Evolutionary conservation across 2,797 vertebrate species (phyloP), one percentile per base, ranked within the genome.

Genomic region (Jordanella pulchra): DNA sequence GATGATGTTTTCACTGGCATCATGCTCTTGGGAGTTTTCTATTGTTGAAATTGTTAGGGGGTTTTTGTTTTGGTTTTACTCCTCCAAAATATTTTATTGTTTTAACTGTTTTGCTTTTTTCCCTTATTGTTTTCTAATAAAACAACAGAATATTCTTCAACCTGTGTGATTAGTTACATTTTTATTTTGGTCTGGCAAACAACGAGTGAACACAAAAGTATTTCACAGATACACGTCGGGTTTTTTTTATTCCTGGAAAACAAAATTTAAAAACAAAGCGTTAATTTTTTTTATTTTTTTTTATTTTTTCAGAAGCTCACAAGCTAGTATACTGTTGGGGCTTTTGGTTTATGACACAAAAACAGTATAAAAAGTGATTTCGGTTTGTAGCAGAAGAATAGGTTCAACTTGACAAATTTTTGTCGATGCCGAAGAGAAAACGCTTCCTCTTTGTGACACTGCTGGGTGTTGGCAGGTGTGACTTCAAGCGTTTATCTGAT

Each of bases 121-220:
- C 7, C 71, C 91, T 86, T 77, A 64, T 80, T 87, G 81, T 91
- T 93, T 94, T 93, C 60, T 92, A 92, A 92, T 92, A 93, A 94
- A 93, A 91, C 73, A 78, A 71, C 69, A 78, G 77, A 82, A 71
- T 69, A 30, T 48, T 77, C 65, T 39, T 69, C 75, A 21, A 17
- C 5, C 1, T 54, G 2, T 55, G 1, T 51, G 12, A 27, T 76
- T 21, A 23, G 21, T 66, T 67, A 23, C 21, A n/a, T 15, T 69
- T 67, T 82, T 7, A 27, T 30, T 27, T 30, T n/a, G 6, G 27
- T 18, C 6, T 4, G 17, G 44, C 13, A 45, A 45, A 45, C 13
- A 45, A 11, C 11, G 44, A 15, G 14, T 45, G 3, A 12, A 45
- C 44, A 15, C 44, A 45, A 7, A 39, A 39, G 35, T 39, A 39